Base-by-base conservation (phyloP, 1,140 invertebrate genomes). In the Holcopasites calliopsidis region DNA sequence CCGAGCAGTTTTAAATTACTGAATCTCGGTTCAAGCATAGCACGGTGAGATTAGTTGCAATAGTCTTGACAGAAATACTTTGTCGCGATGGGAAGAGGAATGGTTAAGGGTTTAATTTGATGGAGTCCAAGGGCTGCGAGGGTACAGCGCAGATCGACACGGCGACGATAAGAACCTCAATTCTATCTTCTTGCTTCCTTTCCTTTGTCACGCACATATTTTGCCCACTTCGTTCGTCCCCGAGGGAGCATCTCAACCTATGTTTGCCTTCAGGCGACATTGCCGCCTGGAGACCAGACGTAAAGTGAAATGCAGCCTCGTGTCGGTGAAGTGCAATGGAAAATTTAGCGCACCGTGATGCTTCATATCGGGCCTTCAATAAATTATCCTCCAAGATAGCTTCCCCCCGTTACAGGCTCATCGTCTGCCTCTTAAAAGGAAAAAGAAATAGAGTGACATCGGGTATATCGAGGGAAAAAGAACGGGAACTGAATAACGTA, bases 161-260 rank as follows among this genome's bases (percentile, higher is more conserved):
- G 62, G 16, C 8, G 72, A 68, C 66, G 57, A 78, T 61, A 68
- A 71, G 42, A 61, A 54, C 26, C 47, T 47, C 42, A 28, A 60
- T 65, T 70, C 61, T 83, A 68, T 81, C 75, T 84, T 44, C 77
- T 73, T 61, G 52, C 73, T 38, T 76, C 60, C 54, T 50, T 76
- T 54, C 71, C 66, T 80, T 76, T 86, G 85, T 83, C 84, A 60
- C 76, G 58, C 58, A 73, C 85, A 58, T 82, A 85, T 85, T 79
- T 82, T 61, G 68, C 60, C 64, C 73, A 62, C 77, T 84, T 83
- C 79, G 72, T 86, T 77, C 70, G 76, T 78, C 85, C 86, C 86
- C 55, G 62, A 82, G 86, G 86, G 77, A 79, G 81, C 77, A 71
- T 85, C 76, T 85, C 83, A 76, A 47, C 58, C 76, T 78, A 57